Conservation (phyloP, 2,888 invertebrate genomes). For the Euproctis similis region DNA sequence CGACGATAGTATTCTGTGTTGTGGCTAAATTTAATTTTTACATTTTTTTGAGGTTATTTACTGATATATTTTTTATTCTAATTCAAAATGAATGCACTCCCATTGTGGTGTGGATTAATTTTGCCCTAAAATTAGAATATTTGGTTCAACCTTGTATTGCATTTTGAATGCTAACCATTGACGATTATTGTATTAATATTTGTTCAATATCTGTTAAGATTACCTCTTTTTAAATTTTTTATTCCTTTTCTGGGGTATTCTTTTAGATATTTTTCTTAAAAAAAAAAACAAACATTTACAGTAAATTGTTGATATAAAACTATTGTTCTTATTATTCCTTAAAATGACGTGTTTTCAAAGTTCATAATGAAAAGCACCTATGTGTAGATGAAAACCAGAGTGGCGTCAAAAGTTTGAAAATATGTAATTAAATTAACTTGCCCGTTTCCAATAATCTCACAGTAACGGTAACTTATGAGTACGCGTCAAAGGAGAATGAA, state of each 20-base stretch:
- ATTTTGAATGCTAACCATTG: constrained; percentile 1
- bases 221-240: constrained; percentile 21
- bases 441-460: too few relatives aligned
- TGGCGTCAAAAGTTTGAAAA: too few relatives aligned
- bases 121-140: constrained; percentile 37
- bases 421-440: too few relatives aligned
- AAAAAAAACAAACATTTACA: constrained; percentile 51
- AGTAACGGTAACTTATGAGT: too few relatives aligned
- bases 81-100: constrained; percentile 51
- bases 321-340: neutral
- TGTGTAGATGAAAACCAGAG: too few relatives aligned
- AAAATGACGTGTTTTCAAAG: neutral
- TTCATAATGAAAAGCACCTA: too few relatives aligned
- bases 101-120: constrained; percentile 44
- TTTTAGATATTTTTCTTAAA: constrained; percentile 47
- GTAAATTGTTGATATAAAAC: constrained; percentile 55
- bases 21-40: constrained; percentile 33
- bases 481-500: too few relatives aligned
- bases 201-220: constrained; percentile 26
- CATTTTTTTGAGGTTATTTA: constrained; percentile 49
- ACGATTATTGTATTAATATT: constrained; percentile 39
- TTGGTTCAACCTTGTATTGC: constrained; percentile 26
- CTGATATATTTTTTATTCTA: constrained; percentile 19
- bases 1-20: too few relatives aligned
- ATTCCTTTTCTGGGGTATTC: constrained; percentile 36